Conservation (phyloP, 1,140 invertebrate species). For the Monochamus saltuarius region DNA sequence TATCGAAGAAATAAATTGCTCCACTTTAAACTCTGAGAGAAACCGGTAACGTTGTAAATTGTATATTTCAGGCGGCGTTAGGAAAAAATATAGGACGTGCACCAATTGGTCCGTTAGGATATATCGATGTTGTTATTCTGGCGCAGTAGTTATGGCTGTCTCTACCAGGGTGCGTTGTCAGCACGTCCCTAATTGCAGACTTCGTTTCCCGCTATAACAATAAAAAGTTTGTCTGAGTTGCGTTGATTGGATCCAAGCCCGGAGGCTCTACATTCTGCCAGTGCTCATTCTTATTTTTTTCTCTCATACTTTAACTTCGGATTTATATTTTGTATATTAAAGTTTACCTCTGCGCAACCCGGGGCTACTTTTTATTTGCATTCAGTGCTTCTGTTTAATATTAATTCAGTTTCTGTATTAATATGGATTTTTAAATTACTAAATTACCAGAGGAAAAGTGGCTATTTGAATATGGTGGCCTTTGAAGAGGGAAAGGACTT, state of each 20-base stretch:
- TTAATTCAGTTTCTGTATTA: too few species aligned
- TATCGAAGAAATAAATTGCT: too few species aligned
- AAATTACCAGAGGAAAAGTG: too few species aligned
- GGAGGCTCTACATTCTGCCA: not conserved
- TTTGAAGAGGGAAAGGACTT: too few species aligned
- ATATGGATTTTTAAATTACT: too few species aligned
- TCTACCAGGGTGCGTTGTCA: constrained; percentile 14
- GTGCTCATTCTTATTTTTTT: constrained; percentile 1
- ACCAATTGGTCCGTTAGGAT: not conserved
- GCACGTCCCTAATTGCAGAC: constrained; percentile 32
- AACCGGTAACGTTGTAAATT: too few species aligned
- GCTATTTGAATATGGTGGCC: too few species aligned
- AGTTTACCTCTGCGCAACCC: constrained; percentile 8
- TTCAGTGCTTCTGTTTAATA: too few species aligned
- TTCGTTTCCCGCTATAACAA: constrained; percentile 30
- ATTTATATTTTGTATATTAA: constrained; percentile 16
- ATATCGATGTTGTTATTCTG: not conserved
- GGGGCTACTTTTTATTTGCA: constrained; percentile 5
- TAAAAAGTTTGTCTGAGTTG: constrained; percentile 30
- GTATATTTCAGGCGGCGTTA: too few species aligned
- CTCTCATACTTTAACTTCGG: constrained; percentile 4
- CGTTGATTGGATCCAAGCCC: constrained; percentile 16
- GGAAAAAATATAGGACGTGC: too few species aligned
- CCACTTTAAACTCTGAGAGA: too few species aligned
- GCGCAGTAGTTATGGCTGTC: constrained; percentile 4